Base-by-base conservation (phyloP, 2,888 invertebrate species). In the Himalopsyche japonica region DNA sequence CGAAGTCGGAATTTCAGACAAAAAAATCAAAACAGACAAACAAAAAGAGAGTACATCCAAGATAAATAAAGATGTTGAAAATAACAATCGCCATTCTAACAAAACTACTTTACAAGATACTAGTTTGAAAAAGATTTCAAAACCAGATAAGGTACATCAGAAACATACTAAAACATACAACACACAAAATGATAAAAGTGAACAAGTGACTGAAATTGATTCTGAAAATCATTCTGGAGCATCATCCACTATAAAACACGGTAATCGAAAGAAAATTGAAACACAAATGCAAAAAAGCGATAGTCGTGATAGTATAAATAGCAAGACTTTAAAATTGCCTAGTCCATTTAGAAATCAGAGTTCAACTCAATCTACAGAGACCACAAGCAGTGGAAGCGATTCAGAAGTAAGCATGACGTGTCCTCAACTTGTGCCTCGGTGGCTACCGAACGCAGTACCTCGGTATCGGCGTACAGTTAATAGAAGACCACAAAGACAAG, bases 401-500 rank as follows among this genome's bases (percentile, higher is more conserved):
- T 90, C 91, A 80, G 91, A 90, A 87, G 90, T 90, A 18, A 90
- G 89, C 89, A 90, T 86, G 88, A 90, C 89, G 88, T 91, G 88
- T 91, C 87, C 87, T 0, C 91, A 88, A 88, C 91, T 86, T 88
- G 91, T 86, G 90, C 91, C 86, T 90, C 91, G 82, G 89, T 92
- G 92, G 91, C 89, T 91, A 86, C 88, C 89, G 10, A 88, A 90
- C 43, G 80, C 76, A 30, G 84, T 37, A 15, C 79, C 84, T 43
- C 80, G 87, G 3, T 79, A 87, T 12, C 70, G 85, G 43, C 79
- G 86, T 15, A 86, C 81, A 3, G 34, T 84, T 47, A 83, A 83
- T 43, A 82, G 83, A 30, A 87, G 85, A 76, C 81, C 37, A 49
- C 81, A 84, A 48, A 79, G 86, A 57, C 86, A 86, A 84, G 87